Evolutionary conservation across 2,113 vertebrate species (phyloP).

Genomic region (Budorcas taxicolor): DNA sequence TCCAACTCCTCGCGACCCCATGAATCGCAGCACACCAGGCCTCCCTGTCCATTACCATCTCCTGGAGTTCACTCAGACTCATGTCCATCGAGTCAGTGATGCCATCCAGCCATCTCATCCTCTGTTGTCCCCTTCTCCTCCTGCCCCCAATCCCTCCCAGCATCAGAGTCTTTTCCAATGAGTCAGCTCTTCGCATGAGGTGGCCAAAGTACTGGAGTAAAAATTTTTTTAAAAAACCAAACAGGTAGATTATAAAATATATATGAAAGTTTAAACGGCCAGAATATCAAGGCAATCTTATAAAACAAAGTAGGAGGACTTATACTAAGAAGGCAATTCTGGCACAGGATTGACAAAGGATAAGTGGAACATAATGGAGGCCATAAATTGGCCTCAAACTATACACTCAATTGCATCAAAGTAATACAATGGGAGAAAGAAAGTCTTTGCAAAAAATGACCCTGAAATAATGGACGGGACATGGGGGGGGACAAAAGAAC

Average conservation of each 20-base stretch:
- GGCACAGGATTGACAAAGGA: neutral
- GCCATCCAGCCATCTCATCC: too few relatives aligned
- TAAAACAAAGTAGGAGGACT: neutral
- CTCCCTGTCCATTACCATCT: too few relatives aligned
- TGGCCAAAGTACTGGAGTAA: too few relatives aligned
- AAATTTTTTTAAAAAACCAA: rapidly evolving
- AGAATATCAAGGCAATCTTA: neutral
- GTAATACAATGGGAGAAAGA: neutral
- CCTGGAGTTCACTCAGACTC: too few relatives aligned
- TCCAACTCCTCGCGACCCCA: too few relatives aligned
- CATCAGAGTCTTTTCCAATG: too few relatives aligned
- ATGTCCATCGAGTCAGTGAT: too few relatives aligned
- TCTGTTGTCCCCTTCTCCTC: too few relatives aligned
- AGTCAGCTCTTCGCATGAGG: too few relatives aligned
- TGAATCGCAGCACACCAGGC: too few relatives aligned
- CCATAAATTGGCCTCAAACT: neutral
- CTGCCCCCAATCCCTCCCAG: too few relatives aligned
- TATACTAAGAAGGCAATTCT: neutral
- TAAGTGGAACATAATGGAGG: neutral
- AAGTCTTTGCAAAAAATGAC: neutral
- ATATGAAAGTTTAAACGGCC: neutral
- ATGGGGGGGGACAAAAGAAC: neutral
- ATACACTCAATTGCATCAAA: neutral
- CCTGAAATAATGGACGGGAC: neutral
- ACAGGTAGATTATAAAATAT: neutral